Evolutionary conservation across 2,797 vertebrate species (phyloP).

Genomic region (Microchirus variegatus): DNA sequence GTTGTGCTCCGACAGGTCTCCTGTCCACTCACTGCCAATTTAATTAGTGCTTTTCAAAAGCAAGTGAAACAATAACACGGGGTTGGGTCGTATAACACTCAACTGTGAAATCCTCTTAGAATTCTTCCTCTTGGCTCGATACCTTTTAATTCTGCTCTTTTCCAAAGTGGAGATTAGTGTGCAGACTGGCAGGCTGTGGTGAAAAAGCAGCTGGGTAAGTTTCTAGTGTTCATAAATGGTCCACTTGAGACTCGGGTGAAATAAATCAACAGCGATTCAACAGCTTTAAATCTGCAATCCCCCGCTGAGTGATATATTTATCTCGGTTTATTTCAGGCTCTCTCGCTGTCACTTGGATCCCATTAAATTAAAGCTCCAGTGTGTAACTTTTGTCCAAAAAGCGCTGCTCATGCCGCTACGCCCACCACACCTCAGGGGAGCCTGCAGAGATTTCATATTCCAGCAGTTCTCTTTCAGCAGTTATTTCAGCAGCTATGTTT

Average conservation of each 20-base stretch:
- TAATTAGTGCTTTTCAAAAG: slow-evolving; percentile 58
- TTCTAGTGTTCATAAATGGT: slow-evolving; percentile 21
- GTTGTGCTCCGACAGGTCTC: slow-evolving; percentile 29
- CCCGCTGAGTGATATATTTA: slow-evolving; percentile 3
- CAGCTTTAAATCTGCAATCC: slow-evolving; percentile 27
- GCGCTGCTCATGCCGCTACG: no score
- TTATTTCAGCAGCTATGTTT: no score
- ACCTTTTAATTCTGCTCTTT: slow-evolving; percentile 19
- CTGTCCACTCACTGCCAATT: slow-evolving; percentile 40
- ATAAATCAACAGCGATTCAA: slow-evolving; percentile 42
- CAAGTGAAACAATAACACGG: slow-evolving; percentile 46
- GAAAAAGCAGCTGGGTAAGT: slow-evolving; percentile 3
- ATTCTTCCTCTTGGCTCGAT: slow-evolving; percentile 25
- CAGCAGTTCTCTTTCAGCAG: no score
- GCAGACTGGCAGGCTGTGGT: not conserved
- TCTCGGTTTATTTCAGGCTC: slow-evolving; percentile 1
- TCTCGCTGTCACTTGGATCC: not conserved
- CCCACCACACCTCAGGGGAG: no score
- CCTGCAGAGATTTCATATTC: no score
- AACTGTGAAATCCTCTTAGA: slow-evolving; percentile 68
- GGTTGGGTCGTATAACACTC: slow-evolving; percentile 46
- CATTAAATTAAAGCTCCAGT: slow-evolving; percentile 12
- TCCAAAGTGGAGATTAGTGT: slow-evolving; percentile 40
- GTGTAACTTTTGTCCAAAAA: no score
- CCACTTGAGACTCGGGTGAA: slow-evolving; percentile 16